phyloP scores from a whole-genome alignment of 2,888 invertebrate genomes.

The Zaprionus lineosus region DNA sequence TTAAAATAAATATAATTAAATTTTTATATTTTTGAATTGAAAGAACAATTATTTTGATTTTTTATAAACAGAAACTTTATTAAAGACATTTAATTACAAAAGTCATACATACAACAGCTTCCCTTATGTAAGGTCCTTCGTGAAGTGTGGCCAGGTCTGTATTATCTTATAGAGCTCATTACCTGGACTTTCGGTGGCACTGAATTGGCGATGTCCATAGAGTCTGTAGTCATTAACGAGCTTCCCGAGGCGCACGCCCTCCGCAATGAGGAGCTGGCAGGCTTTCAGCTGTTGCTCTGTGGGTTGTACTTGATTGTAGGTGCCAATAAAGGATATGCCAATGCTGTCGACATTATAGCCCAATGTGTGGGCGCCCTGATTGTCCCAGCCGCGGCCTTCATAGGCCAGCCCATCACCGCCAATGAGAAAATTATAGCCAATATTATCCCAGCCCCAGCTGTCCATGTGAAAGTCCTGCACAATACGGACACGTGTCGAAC shows the following conservation, averaged over 20 bases:
- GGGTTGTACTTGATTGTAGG: constrained; percentile 85
- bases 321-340: constrained; percentile 90
- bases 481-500: constrained; percentile 83
- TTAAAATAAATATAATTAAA: too few species aligned
- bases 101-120: neutral
- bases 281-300: constrained; percentile 85
- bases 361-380: constrained; percentile 88
- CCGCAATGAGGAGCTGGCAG: constrained; percentile 85
- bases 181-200: constrained; percentile 88
- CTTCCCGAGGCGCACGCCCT: constrained; percentile 86
- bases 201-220: constrained; percentile 87
- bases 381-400: constrained; percentile 89
- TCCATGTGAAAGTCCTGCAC: constrained; percentile 88
- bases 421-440: constrained; percentile 90
- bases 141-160: constrained; percentile 87
- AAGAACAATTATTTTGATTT: too few species aligned
- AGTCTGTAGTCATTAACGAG: constrained; percentile 86
- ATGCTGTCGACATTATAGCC: constrained; percentile 87
- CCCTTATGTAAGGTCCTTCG: constrained; percentile 30
- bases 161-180: constrained; percentile 86
- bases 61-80: too few species aligned
- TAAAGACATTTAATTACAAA: too few species aligned
- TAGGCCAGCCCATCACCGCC: constrained; percentile 90
- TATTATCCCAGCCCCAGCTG: constrained; percentile 86
- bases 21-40: too few species aligned